Base-by-base conservation (phyloP, 2,888 invertebrate genomes). In the Agonopterix arenella region DNA sequence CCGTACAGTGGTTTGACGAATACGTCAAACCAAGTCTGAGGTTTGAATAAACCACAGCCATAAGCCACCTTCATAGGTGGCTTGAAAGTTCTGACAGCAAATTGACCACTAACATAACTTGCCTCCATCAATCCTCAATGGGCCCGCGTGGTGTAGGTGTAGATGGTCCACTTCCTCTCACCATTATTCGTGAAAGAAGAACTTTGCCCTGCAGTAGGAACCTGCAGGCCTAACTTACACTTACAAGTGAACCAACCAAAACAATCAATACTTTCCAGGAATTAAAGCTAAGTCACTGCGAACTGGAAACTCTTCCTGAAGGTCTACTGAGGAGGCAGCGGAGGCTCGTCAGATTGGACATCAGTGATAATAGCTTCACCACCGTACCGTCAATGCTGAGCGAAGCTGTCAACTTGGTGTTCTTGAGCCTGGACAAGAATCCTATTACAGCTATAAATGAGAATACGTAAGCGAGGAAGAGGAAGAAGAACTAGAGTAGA, bases 341-440 rank as follows among this genome's bases (percentile, higher is more conserved):
- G 13, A 77, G 88, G 37, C 73, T 96, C 11, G 85, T 88, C 47
- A 80, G 77, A n/a, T 69, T 96, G 45, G 90, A 94, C 63, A 70
- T 95, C 4, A 90, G 91, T 8, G 90, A 91, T 47, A 94, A 94
- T 68, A 66, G 88, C 38, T 90, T 94, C 40, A 68, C 73, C 0
- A 70, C 72, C 0, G 66, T 93, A 0, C 94, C 95, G 0, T 52
- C 68, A 0, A 90, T 90, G 0, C 66, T 95, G 0, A 72, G 69
- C 0, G 90, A 91, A 53, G 90, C 92, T 0, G 68, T 75, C 0
- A 85, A 81, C 43, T 70, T 95, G 47, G 80, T 90, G 53, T 84
- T 76, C 40, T 76, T 95, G 4, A 90, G 89, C 42, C 73, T 95
- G 36, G 91, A 93, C 57, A 91, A 90, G 49, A 95, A 94, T 70